phyloP scores from a whole-genome alignment of 2,797 vertebrate genomes.

The Periophthalmus magnuspinnatus region DNA sequence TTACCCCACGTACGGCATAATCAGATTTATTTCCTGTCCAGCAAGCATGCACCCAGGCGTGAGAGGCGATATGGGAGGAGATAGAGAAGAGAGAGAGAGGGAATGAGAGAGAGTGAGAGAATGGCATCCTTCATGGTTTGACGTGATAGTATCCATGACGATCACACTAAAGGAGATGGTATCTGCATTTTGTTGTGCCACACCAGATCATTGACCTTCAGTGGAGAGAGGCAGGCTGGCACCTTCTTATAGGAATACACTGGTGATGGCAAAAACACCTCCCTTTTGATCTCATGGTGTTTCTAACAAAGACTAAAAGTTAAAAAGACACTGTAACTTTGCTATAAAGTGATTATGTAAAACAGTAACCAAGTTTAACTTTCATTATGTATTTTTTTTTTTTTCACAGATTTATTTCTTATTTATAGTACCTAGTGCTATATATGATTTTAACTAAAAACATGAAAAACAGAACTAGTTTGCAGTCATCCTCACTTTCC shows the following conservation, averaged over 20 bases:
- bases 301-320: conserved; percentile 8
- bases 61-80: conserved; percentile 51
- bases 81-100: conserved; percentile 40
- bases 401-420: too few relatives aligned
- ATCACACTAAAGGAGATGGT: conserved; percentile 45
- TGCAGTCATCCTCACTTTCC: too few relatives aligned
- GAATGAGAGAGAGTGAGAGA: conserved; percentile 31
- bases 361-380: too few relatives aligned
- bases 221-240: conserved; percentile 41
- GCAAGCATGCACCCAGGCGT: conserved; percentile 44
- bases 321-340: neutral
- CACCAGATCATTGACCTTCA: conserved; percentile 57
- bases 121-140: conserved; percentile 29
- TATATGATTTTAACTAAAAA: too few relatives aligned
- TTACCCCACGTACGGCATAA: conserved; percentile 68
- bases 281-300: conserved; percentile 34
- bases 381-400: too few relatives aligned
- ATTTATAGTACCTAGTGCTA: too few relatives aligned
- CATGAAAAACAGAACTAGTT: too few relatives aligned
- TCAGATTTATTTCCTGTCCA: conserved; percentile 74
- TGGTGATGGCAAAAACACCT: conserved; percentile 24
- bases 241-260: conserved; percentile 41
- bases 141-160: conserved; percentile 53
- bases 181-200: conserved; percentile 49
- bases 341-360: neutral